Evolutionary conservation across 2,888 invertebrate genomes (phyloP).

Genomic region (Erebia epiphron): DNA sequence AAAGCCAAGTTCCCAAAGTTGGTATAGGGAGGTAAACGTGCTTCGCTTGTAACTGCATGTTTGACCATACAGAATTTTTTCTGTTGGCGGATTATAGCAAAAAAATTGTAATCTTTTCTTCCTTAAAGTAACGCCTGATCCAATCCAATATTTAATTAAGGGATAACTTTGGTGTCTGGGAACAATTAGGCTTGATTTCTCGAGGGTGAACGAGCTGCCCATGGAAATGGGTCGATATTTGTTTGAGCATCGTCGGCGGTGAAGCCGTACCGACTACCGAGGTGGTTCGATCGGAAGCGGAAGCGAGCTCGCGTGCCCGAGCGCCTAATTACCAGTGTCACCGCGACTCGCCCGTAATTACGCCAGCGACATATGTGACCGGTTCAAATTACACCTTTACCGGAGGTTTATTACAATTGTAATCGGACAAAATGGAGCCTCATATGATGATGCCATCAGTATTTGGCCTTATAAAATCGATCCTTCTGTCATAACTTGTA

Average conservation of each 20-base stretch:
- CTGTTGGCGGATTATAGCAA: no score
- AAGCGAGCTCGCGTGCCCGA: conserved; percentile 70
- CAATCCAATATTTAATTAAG: no score
- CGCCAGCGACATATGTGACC: conserved; percentile 58
- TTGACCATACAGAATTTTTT: no score
- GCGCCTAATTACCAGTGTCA: conserved; percentile 70
- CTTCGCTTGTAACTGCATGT: no score
- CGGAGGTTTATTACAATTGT: conserved; percentile 32
- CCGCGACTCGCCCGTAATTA: conserved; percentile 50
- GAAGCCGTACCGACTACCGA: conserved; percentile 63
- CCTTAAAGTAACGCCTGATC: not conserved
- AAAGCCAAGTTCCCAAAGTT: no score
- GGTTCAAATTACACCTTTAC: conserved; percentile 50
- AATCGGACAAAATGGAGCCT: conserved; percentile 27
- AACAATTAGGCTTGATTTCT: conserved; percentile 9
- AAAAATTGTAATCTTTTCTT: no score
- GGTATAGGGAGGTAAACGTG: no score
- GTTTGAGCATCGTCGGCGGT: conserved; percentile 36
- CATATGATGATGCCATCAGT: conserved; percentile 11
- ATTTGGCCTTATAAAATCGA: not conserved
- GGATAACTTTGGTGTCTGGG: not conserved
- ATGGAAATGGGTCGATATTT: conserved; percentile 40
- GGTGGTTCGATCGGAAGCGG: conserved; percentile 70
- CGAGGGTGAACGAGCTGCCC: not conserved
- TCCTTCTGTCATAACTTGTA: not conserved